These are phyloP conservation scores for Ostrea edulis DNA, from an alignment of 1,140 invertebrate species.

Conservation along the genomic window DNA sequence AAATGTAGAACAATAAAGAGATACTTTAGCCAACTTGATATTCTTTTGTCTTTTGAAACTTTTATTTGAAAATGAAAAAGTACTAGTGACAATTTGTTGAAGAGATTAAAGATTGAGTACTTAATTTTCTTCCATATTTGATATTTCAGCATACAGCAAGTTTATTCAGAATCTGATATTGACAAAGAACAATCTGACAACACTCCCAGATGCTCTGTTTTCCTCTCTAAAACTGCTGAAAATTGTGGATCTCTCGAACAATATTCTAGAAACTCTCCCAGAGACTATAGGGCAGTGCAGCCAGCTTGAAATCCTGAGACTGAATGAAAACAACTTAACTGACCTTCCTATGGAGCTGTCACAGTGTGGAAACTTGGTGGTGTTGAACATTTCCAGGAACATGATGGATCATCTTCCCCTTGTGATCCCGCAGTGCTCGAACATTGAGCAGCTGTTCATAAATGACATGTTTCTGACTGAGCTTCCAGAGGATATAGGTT, in stretches of 20 bases:
- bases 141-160: background rate
- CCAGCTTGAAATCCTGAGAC: conserved; percentile 56
- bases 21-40: too few relatives aligned
- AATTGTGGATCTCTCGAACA: conserved; percentile 60
- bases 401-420: conserved; percentile 57
- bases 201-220: conserved; percentile 64
- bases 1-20: too few relatives aligned
- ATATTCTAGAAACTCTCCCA: conserved; percentile 64
- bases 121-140: background rate
- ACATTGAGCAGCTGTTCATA: conserved; percentile 61
- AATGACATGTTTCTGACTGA: conserved; percentile 61
- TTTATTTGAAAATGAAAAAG: too few relatives aligned
- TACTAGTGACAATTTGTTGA: too few relatives aligned
- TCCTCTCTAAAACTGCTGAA: conserved; percentile 60
- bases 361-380: conserved; percentile 53
- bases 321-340: conserved; percentile 63
- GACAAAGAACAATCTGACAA: conserved; percentile 45
- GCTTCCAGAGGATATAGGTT: conserved; percentile 70
- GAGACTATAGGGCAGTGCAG: conserved; percentile 65
- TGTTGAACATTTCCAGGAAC: conserved; percentile 67
- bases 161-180: conserved; percentile 31
- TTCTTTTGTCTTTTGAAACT: too few relatives aligned
- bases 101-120: too few relatives aligned
- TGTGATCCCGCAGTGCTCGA: conserved; percentile 61
- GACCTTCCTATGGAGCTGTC: conserved; percentile 63